Percentiles rank a stretch among this genome's conserved stretches.
Conservation (phyloP, 1,140 invertebrate species). For the Tetramorium parvispinum region DNA sequence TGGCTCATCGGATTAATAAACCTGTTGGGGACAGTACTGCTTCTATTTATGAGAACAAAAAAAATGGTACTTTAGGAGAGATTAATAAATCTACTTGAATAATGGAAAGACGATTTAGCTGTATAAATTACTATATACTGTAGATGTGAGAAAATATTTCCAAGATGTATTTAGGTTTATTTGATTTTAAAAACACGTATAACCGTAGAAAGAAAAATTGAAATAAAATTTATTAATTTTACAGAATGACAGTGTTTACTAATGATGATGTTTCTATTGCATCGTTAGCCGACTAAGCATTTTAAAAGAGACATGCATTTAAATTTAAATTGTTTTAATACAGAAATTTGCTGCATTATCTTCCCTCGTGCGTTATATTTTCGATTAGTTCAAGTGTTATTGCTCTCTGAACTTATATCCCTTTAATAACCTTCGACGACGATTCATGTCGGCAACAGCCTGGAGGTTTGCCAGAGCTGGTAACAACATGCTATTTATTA, state of each 20-base stretch:
- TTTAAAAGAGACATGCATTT: neutral
- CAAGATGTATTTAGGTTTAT: neutral
- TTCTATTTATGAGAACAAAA: conserved; percentile 36
- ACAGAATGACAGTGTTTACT: neutral
- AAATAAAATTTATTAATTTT: neutral
- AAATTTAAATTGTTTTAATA: conserved; percentile 6
- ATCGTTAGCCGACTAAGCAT: neutral
- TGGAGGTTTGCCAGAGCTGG: conserved; percentile 58
- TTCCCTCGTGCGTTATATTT: neutral
- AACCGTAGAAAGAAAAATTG: neutral
- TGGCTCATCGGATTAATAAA: conserved; percentile 58
- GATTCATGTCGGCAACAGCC: conserved; percentile 46
- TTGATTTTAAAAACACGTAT: neutral
- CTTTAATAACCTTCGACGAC: conserved; percentile 49
- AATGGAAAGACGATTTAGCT: conserved; percentile 21
- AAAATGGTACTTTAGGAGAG: conserved; percentile 9
- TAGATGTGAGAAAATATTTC: neutral
- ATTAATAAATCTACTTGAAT: conserved; percentile 42
- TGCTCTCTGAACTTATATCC: neutral
- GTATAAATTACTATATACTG: neutral
- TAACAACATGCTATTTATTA: conserved; percentile 66
- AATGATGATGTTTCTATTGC: neutral
- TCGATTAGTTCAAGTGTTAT: conserved; percentile 10
- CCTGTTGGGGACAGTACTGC: neutral
- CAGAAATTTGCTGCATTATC: neutral